Conservation (phyloP, 2,888 invertebrate species). For the Barypeithes pellucidus region DNA sequence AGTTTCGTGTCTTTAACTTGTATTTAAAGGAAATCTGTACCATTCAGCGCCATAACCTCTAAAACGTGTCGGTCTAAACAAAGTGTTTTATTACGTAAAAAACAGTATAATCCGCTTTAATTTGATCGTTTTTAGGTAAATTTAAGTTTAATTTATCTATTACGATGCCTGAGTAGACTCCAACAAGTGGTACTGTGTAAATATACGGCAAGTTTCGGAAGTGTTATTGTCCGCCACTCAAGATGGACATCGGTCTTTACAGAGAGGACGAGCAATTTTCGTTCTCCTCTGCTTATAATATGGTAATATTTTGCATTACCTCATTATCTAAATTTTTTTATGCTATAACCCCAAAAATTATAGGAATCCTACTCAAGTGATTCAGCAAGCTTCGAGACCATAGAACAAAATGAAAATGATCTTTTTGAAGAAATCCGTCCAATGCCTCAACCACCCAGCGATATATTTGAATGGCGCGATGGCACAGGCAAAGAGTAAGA, state of each 20-base stretch:
- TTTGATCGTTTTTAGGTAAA: neutral
- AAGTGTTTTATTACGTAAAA: conserved; percentile 56
- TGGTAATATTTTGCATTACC: conserved; percentile 45
- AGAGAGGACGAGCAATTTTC: conserved; percentile 73
- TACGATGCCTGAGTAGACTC: conserved; percentile 6
- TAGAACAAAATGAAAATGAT: conserved; percentile 34
- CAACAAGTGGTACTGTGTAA: conserved; percentile 14
- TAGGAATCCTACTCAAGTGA: conserved; percentile 55
- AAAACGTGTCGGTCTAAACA: conserved; percentile 55
- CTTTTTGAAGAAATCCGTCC: conserved; percentile 39
- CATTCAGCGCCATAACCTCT: conserved; percentile 57
- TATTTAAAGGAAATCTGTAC: conserved; percentile 57
- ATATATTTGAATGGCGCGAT: conserved; percentile 56
- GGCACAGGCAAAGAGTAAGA: conserved; percentile 69
- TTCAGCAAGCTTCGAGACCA: conserved; percentile 50
- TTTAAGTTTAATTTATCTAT: neutral
- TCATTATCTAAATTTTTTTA: neutral
- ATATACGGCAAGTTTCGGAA: conserved; percentile 20
- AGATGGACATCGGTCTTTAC: conserved; percentile 74
- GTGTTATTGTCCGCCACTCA: conserved; percentile 28
- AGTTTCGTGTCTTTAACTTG: conserved; percentile 34
- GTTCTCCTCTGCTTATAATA: conserved; percentile 55
- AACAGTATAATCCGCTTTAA: conserved; percentile 19
- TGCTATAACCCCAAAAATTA: conserved; percentile 23
- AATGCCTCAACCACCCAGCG: conserved; percentile 47